Evolutionary conservation across 2,113 vertebrate species (phyloP).

Genomic region (Lamprologus callipterus): DNA sequence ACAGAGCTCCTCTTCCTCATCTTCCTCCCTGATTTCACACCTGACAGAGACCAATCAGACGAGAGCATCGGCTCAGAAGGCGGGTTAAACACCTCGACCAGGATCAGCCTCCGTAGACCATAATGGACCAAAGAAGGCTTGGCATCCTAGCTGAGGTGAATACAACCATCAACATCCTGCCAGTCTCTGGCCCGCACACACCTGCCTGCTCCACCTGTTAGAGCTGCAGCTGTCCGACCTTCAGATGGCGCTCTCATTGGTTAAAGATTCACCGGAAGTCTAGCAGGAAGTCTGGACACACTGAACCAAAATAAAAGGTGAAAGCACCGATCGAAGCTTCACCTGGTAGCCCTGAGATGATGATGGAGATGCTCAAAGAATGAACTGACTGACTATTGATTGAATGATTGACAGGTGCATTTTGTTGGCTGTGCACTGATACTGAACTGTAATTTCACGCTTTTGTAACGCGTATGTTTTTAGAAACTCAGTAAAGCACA

Average conservation of each 20-base stretch:
- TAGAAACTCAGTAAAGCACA: neutral
- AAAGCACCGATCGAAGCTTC: neutral
- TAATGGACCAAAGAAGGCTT: neutral
- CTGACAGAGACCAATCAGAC: neutral
- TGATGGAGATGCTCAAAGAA: neutral
- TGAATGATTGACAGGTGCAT: neutral
- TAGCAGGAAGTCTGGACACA: neutral
- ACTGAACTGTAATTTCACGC: neutral
- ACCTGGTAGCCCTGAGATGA: neutral
- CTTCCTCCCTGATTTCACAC: neutral
- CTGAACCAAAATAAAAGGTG: neutral
- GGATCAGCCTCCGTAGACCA: neutral
- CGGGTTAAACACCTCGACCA: neutral
- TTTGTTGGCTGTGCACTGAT: neutral
- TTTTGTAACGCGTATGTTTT: neutral
- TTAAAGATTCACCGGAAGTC: neutral
- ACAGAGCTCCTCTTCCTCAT: neutral
- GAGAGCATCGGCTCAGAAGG: neutral
- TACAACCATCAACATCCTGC: neutral
- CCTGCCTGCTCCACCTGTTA: neutral
- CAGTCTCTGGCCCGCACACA: neutral
- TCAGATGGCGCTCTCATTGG: neutral
- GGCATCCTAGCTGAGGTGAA: neutral
- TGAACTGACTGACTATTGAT: neutral
- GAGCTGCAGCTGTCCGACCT: neutral